Base-by-base conservation (phyloP, 2,113 vertebrate genomes). In the Litocranius walleri region DNA sequence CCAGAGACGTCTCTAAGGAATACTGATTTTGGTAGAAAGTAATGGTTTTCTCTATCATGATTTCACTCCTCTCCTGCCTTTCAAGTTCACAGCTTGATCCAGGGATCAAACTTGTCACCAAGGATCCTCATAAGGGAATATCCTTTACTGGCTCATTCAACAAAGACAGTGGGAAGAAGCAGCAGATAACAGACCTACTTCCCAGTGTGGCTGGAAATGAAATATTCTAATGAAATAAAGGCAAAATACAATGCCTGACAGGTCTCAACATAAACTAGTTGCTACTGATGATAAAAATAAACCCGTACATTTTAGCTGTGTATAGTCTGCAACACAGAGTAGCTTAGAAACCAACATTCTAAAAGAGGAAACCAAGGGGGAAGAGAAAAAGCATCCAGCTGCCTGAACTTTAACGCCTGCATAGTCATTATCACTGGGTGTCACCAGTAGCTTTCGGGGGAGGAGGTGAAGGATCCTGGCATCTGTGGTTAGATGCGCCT, bases 351-450 rank as follows among this genome's bases (percentile, higher is more conserved):
- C 78, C 45, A 57, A 27, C 27, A 25, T 21, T 81, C 94, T 56
- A 71, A 95, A 98, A 82, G n/a, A 84, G 48, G 93, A 93, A 94
- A 62, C 40, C 30, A 36, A 57, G 19, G 52, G 81, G 93, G 64
- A 86, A 94, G 74, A 85, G 12, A 36, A 33, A 64, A 61, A 23
- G 4, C 13, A 6, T n/a, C 27, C 88, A 78, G 91, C 67, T 29
- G 87, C 43, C 77, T 7, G 13, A 59, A 45, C 80, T 64, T n/a
- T 30, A 33, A 27, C 0, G 3, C 16, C 25, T 11, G 2, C 16
- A 27, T 30, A 29, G 56, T n/a, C 21, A 12, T 30, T 54, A 29
- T 17, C 1, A 3, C 11, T 5, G 57, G 52, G 48, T 43, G 16
- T 61, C 71, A 7, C 1, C 67, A 74, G 52, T 45, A 83, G 67